These are phyloP conservation scores for Schizaphis graminum DNA, from an alignment of 2,888 invertebrate species.

Conservation along the genomic window DNA sequence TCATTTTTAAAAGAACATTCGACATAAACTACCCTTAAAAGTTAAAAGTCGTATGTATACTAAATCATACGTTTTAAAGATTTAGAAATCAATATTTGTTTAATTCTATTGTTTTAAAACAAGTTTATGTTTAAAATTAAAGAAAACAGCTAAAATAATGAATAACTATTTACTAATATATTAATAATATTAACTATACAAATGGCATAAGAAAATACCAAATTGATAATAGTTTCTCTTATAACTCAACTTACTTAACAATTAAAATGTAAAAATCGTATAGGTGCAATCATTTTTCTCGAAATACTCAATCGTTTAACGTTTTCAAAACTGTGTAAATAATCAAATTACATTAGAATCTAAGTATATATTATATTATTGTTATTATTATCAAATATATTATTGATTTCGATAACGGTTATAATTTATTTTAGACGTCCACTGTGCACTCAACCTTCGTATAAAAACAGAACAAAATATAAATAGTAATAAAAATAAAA, in stretches of 20 bases:
- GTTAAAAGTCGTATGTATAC: neutral
- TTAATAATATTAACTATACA: neutral
- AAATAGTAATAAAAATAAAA: neutral
- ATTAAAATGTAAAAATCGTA: neutral
- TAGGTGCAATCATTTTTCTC: neutral
- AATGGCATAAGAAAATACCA: neutral
- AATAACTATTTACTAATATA: neutral
- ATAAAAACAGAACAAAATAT: neutral
- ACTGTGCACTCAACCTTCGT: neutral
- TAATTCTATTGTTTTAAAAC: neutral
- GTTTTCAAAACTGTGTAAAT: neutral
- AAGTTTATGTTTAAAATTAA: neutral
- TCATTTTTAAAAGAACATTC: neutral
- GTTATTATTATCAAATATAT: neutral
- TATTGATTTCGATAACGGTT: neutral
- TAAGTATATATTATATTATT: neutral
- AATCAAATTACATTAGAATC: neutral
- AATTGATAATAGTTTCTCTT: neutral
- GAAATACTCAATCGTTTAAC: neutral
- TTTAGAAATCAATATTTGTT: conserved; percentile 4
- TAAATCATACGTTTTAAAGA: neutral
- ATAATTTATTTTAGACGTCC: neutral
- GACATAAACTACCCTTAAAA: neutral
- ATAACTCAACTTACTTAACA: neutral
- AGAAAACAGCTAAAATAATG: neutral